Evolutionary conservation across 2,888 invertebrate species (phyloP), one percentile per base, ranked within the genome.

Genomic region (Choristoneura rosaceana): DNA sequence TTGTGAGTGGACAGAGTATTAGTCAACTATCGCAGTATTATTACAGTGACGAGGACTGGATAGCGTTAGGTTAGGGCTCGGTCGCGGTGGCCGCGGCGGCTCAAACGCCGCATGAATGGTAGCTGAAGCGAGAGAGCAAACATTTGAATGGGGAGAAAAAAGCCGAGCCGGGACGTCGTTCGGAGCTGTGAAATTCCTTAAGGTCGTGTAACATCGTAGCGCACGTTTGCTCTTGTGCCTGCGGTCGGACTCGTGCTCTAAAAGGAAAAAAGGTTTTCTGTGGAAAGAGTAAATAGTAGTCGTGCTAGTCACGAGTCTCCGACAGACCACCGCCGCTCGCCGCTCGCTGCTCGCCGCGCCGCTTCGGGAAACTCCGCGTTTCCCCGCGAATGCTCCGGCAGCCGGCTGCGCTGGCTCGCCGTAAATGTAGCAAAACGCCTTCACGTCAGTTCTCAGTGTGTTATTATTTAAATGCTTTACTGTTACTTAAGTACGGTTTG

Each of bases 1-100:
- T 89, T 89, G 90, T 91, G 91, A 90, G 91, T 91, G 93, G 90
- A 91, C 92, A 92, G 93, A 93, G 93, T 93, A 93, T 93, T 93
- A 94, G 93, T 94, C 94, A 93, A 93, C 91, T 91, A 91, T 91
- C 93, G 91, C 94, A 94, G 94, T 94, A 94, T 94, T 94, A 94
- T 94, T 91, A 91, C 92, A 92, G 92, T 92, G 91, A 90, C 92
- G 91, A 92, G 91, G 89, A 92, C 91, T 90, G 93, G 92, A 90
- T 89, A 90, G 90, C 90, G 91, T 92, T 90, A 90, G 91, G 92
- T 90, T 85, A 87, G 81, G 81, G 89, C 88, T 87, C 88, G 81
- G 80, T 77, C 80, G 89, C 90, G 90, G 90, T 88, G 90, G 90
- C 88, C 87, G 90, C 91, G 89, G 90, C 84, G 88, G 85, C 84